These are phyloP conservation scores for Lycophotia porphyrea DNA, from an alignment of 2,888 invertebrate genomes.

Conservation along the genomic window DNA sequence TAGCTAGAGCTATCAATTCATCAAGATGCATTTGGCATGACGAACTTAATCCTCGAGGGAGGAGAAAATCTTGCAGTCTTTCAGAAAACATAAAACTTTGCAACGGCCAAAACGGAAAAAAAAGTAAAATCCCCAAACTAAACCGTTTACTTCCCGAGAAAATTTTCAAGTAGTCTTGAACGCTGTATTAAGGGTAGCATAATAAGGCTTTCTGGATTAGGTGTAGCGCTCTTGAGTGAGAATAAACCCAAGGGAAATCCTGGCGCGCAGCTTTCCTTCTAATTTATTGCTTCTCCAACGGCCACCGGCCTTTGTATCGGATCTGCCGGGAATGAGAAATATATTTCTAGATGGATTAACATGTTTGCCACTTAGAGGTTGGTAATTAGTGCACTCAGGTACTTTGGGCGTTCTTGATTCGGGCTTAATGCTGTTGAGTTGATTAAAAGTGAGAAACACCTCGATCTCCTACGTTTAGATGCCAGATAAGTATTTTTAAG, in stretches of 20 bases:
- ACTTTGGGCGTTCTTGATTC: conserved; percentile 66
- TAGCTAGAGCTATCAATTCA: conserved; percentile 46
- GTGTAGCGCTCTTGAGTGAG: conserved; percentile 89
- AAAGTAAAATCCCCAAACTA: conserved; percentile 74
- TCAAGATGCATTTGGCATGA: conserved; percentile 48
- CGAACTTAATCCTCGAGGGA: conserved; percentile 38
- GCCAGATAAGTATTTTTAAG: background rate
- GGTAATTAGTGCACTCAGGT: conserved; percentile 82
- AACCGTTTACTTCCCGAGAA: conserved; percentile 85
- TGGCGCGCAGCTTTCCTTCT: conserved; percentile 89
- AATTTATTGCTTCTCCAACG: conserved; percentile 89
- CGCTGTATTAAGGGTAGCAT: conserved; percentile 89
- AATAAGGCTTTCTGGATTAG: conserved; percentile 91
- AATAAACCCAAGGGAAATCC: conserved; percentile 90
- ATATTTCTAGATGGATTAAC: conserved; percentile 88
- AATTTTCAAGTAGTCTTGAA: conserved; percentile 90
- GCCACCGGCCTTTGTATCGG: conserved; percentile 89
- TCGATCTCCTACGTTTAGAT: background rate
- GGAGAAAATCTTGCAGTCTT: conserved; percentile 34
- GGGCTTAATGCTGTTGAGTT: conserved; percentile 23
- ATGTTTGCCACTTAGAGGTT: conserved; percentile 83
- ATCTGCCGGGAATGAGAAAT: conserved; percentile 87
- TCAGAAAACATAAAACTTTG: conserved; percentile 68
- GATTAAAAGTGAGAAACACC: background rate
- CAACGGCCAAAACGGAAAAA: conserved; percentile 68